These are phyloP conservation scores for Serinus canaria DNA, from an alignment of 2,113 vertebrate species.

Conservation along the genomic window DNA sequence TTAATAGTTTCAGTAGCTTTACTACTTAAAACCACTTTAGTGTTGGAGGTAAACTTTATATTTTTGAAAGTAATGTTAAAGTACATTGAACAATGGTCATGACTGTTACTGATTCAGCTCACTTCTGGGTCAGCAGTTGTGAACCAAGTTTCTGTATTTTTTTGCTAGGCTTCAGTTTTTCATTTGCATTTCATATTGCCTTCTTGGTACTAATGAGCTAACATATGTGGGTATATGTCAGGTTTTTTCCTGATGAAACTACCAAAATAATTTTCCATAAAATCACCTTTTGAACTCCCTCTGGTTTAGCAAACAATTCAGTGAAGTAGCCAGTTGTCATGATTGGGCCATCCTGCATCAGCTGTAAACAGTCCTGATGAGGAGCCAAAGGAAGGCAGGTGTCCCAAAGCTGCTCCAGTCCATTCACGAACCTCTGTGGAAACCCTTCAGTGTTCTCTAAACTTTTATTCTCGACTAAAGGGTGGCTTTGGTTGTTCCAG, in stretches of 20 bases:
- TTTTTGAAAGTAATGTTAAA: not conserved
- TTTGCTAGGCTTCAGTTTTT: not conserved
- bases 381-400: not conserved
- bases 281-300: not conserved
- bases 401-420: not conserved
- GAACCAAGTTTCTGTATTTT: not conserved
- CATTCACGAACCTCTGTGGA: not conserved
- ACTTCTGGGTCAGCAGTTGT: not conserved
- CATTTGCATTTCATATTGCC: not conserved
- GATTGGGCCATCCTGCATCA: not conserved
- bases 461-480: not conserved
- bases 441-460: not conserved
- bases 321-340: not conserved
- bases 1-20: not conserved
- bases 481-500: not conserved
- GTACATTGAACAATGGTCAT: not conserved
- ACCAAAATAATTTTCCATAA: not conserved
- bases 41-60: not conserved
- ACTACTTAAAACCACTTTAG: not conserved
- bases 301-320: not conserved
- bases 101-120: not conserved
- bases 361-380: not conserved
- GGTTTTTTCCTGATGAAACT: not conserved
- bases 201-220: not conserved
- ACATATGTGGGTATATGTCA: rapidly evolving